phyloP scores from a whole-genome alignment of 2,888 invertebrate species.

The Agonopterix arenella region DNA sequence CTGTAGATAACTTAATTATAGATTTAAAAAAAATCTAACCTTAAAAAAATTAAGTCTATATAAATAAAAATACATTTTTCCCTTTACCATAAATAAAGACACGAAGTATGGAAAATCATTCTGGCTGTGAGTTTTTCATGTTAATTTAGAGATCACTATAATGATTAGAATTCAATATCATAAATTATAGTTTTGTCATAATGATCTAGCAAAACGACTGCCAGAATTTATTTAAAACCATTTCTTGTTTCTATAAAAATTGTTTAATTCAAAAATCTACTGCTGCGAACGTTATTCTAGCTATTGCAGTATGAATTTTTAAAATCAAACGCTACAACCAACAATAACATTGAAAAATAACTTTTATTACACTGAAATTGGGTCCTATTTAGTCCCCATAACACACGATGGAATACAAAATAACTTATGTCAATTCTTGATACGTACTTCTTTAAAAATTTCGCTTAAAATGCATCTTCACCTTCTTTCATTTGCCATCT shows the following conservation, averaged over 20 bases:
- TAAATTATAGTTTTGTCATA: too few species aligned
- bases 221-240: too few species aligned
- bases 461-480: conserved; percentile 17
- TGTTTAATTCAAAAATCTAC: too few species aligned
- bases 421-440: conserved; percentile 46
- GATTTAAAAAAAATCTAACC: conserved; percentile 56
- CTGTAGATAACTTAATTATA: conserved; percentile 69
- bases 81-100: conserved; percentile 66
- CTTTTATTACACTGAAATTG: conserved; percentile 5
- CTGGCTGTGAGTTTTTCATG: conserved; percentile 71
- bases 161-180: conserved; percentile 12
- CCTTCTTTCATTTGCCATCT: conserved; percentile 25
- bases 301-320: too few species aligned
- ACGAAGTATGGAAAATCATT: conserved; percentile 69
- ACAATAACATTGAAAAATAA: conserved; percentile 37
- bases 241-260: too few species aligned
- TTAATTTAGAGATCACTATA: conserved; percentile 53
- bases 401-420: conserved; percentile 7
- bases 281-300: too few species aligned
- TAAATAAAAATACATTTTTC: conserved; percentile 45
- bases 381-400: not conserved
- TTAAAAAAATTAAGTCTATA: conserved; percentile 39
- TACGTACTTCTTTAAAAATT: conserved; percentile 30
- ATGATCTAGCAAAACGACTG: too few species aligned
- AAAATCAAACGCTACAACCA: too few species aligned